Evolutionary conservation across 2,113 vertebrate species (phyloP), one percentile per base, ranked within the genome.

Genomic region (Bufo gargarizans): DNA sequence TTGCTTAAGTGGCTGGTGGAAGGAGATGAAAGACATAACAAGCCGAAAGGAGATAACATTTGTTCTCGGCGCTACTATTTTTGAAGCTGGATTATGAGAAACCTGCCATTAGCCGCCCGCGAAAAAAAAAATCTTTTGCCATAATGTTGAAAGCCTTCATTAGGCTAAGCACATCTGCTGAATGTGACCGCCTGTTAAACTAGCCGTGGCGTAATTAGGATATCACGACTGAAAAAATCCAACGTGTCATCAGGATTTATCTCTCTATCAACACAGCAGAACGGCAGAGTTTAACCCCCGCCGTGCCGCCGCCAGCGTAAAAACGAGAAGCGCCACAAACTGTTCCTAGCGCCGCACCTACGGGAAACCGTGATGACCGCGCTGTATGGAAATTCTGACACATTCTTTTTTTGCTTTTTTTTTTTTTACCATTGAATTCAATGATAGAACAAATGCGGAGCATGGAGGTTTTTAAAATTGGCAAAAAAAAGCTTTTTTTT

Each of bases 41-140:
- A 77, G 81, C 58, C 91, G 89, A 85, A 90, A 89, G 92, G 78
- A 92, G 79, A 89, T 77, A 12, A 79, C 90, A 90, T 82, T 91
- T 91, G 77, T 90, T 93, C 88, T 90, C 61, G 83, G 61, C 72
- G 89, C 65, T 90, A 86, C 80, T 91, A 89, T 91, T 88, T 82
- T 81, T 89, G 93, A 91, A 85, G 79, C 87, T 86, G 92, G 86
- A 91, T 93, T 85, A 92, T 85, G 79, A 82, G 43, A 91, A 91
- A 89, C 74, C 56, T 88, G 85, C 88, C 82, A 89, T 84, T 86
- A 91, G 72, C 92, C 78, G 89, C 59, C 69, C 82, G 82, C 4
- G 71, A 61, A 88, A 88, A 90, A 33, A 91, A 88, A 72, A 83
- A 55, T 88, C 79, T 88, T 91, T 59, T 33, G 90, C 78, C 82